Evolutionary conservation across 2,888 invertebrate genomes (phyloP).

Genomic region (Dascillus cervinus): DNA sequence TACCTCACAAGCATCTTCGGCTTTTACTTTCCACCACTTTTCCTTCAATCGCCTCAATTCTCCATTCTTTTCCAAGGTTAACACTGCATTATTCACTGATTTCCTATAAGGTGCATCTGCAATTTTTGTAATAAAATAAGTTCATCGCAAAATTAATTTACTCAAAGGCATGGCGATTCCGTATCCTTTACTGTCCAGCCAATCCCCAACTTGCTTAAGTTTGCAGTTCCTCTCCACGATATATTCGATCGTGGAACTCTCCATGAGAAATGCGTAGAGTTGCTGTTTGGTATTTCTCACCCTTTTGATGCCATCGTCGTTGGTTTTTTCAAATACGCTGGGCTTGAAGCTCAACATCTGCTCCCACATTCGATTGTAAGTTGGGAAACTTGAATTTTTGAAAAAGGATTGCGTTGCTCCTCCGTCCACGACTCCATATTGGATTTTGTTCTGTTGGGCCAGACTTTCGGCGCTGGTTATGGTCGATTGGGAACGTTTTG

Average conservation of each 20-base stretch:
- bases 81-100: conserved; percentile 78
- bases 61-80: conserved; percentile 85
- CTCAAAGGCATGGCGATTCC: conserved; percentile 88
- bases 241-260: conserved; percentile 92
- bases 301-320: conserved; percentile 78
- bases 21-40: conserved; percentile 82
- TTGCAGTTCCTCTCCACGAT: conserved; percentile 78
- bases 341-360: conserved; percentile 74
- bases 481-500: conserved; percentile 81
- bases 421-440: conserved; percentile 82
- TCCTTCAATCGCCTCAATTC: conserved; percentile 71
- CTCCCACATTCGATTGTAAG: conserved; percentile 23
- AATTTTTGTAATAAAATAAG: conserved; percentile 18
- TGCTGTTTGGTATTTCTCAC: conserved; percentile 70
- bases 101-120: conserved; percentile 70
- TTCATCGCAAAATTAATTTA: conserved; percentile 37
- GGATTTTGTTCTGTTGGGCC: conserved; percentile 75
- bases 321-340: conserved; percentile 73
- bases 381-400: conserved; percentile 31
- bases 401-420: conserved; percentile 92
- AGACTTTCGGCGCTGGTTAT: conserved; percentile 89
- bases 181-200: conserved; percentile 86
- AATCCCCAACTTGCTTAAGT: conserved; percentile 70
- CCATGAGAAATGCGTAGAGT: conserved; percentile 92
- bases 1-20: conserved; percentile 35